Evolutionary conservation across 1,140 invertebrate genomes (phyloP), one percentile per base, ranked within the genome.

Genomic region (Hylaeus volcanicus): DNA sequence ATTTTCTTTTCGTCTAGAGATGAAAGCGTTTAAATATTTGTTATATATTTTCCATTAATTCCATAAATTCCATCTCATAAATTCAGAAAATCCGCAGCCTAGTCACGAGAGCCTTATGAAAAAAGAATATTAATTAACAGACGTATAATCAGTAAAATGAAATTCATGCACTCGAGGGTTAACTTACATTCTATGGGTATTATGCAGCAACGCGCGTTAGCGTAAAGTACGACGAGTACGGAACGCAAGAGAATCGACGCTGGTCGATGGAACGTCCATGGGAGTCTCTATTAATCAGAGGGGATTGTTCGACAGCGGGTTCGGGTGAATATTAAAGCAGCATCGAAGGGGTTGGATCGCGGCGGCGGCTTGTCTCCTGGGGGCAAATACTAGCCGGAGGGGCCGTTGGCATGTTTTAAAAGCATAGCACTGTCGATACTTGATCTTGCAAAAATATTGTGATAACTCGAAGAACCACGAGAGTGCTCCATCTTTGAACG

Each of bases 321-420:
- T 83, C 71, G 87, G 86, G 77, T 90, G 90, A 90, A 91, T 91
- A 91, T 90, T 92, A 86, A 90, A 91, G 78, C 80, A 85, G 80
- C 79, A 80, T 87, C 83, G 86, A 82, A 91, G 83, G 88, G 90
- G 89, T 91, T 89, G 83, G 75, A 80, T 81, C 81, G 79, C 86
- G 11, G 51, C 3, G 83, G 71, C 26, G 79, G 79, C 72, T 77
- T 83, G 76, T 77, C 83, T 90, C 83, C 65, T 58, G 61, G 81
- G 82, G 75, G 58, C 65, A 81, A 80, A 78, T 71, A 75, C 81
- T 68, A 70, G 79, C 48, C 72, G 73, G 41, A 69, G 66, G 68
- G 71, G 51, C 41, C n/a, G n/a, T 4, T 48, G 4, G 37, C 41
- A 41, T 58, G 53, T 70, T 83, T 82, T 74, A 73, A 88, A 84